Base-by-base conservation (phyloP, 2,113 vertebrate species). In the Ailuropoda melanoleuca region DNA sequence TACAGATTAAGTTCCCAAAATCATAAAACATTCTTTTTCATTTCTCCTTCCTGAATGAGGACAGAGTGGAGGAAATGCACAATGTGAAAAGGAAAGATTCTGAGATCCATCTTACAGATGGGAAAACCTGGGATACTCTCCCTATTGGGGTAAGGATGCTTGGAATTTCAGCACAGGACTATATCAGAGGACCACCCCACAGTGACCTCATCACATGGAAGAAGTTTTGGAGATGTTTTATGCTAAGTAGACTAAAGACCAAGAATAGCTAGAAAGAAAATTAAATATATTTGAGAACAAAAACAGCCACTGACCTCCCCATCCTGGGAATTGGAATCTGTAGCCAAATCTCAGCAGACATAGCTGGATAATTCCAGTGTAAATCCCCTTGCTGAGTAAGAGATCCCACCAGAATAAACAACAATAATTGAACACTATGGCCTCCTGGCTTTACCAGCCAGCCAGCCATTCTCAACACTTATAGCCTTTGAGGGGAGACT, bases 231-330 rank as follows among this genome's bases (percentile, higher is more conserved):
- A 77, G 78, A 84, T 26, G 26, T 34, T 58, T 70, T 86, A 48
- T 58, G 39, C 62, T 86, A 66, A 88, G 66, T 70, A 70, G 37
- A 70, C 15, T 9, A 14, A 74, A 91, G 48, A 97, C 74, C 86
- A 87, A 87, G 94, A 92, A 88, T 84, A 95, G 56, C 6, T 21
- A 86, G 56, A 56, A 50, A 96, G 83, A 97, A 92, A 95, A 93
- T 84, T 77, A 90, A 96, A 72, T 93, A 58, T 82, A 95, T 93
- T 95, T 95, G 50, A 92, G 70, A 96, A 97, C 81, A 97, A 95
- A 96, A 29, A 46, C 60, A 96, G 78, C n/a, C 60, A 97, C 83
- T 95, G 95, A 96, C 78, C 60, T 97, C 92, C 70, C 43, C 48
- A 87, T 92, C 68, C 87, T 95, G 78, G 60, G 84, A 97, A 93